Percentiles rank a stretch among this genome's conserved stretches.
Evolutionary conservation across 2,888 invertebrate species (phyloP).

Genomic region (Mylabris sibirica): DNA sequence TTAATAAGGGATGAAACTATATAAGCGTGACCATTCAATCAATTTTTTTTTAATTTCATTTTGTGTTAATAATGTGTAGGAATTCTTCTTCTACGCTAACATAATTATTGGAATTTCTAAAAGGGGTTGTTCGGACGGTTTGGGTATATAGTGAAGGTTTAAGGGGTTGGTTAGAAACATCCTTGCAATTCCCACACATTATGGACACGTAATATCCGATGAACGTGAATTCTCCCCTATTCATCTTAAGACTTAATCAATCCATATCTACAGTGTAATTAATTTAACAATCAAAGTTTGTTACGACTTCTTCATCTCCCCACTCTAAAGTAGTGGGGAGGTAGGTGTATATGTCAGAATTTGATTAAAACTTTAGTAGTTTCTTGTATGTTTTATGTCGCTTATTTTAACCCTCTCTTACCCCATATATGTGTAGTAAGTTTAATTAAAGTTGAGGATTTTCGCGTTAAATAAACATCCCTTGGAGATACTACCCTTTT

Average conservation of each 20-base stretch:
- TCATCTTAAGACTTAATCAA: not conserved
- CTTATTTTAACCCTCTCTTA: not conserved
- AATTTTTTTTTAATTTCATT: not conserved
- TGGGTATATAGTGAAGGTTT: not conserved
- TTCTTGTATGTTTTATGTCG: constrained; percentile 12
- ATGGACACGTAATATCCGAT: constrained; percentile 1
- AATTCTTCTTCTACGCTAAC: not conserved
- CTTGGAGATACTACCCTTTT: no score
- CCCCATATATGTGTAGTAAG: not conserved
- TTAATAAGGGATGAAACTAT: not conserved
- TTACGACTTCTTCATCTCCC: not conserved
- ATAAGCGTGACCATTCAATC: not conserved
- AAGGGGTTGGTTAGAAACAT: not conserved
- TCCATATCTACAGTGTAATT: not conserved
- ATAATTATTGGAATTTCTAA: not conserved
- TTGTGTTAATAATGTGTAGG: not conserved
- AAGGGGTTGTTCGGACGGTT: not conserved
- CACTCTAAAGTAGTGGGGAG: not conserved
- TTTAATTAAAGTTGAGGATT: constrained; percentile 13
- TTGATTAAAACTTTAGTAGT: constrained; percentile 12
- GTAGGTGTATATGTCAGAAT: not conserved
- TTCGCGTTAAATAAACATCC: not conserved
- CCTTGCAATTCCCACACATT: constrained; percentile 5
- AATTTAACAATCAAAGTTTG: not conserved
- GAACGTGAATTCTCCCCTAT: not conserved